Percentiles rank a stretch among this genome's conserved stretches.
Evolutionary conservation across 2,888 invertebrate genomes (phyloP).

Genomic region (Escarpia spicata): DNA sequence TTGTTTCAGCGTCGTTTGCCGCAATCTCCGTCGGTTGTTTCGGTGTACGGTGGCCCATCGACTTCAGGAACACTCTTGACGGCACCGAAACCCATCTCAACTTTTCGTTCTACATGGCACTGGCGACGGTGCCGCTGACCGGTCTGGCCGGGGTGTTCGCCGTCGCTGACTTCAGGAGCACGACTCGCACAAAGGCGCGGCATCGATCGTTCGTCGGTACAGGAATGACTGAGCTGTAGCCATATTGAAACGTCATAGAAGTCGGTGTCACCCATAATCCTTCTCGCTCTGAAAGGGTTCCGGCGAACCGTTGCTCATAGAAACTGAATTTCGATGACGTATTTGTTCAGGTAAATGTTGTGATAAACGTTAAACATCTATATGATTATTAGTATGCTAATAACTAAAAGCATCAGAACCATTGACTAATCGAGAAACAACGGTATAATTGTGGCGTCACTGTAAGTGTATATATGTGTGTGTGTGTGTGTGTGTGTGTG

Average conservation of each 20-base stretch:
- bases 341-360: neutral
- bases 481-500: too few species aligned
- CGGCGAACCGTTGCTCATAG: neutral
- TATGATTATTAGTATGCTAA: neutral
- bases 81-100: constrained; percentile 26
- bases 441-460: neutral
- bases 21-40: constrained; percentile 25
- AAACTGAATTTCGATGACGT: neutral
- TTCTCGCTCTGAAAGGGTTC: neutral
- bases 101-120: constrained; percentile 38
- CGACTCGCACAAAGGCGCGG: neutral
- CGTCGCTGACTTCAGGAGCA: constrained; percentile 28
- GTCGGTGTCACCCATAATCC: neutral
- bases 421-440: neutral
- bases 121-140: constrained; percentile 34
- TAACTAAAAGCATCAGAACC: neutral
- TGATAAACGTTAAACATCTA: too few species aligned
- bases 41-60: constrained; percentile 34
- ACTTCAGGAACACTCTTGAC: constrained; percentile 24
- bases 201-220: neutral
- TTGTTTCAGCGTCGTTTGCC: neutral
- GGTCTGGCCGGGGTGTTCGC: constrained; percentile 28
- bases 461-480: neutral
- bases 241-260: neutral
- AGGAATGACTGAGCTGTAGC: neutral